Conservation (phyloP, 1,140 invertebrate species). For the Drosophila burlai region DNA sequence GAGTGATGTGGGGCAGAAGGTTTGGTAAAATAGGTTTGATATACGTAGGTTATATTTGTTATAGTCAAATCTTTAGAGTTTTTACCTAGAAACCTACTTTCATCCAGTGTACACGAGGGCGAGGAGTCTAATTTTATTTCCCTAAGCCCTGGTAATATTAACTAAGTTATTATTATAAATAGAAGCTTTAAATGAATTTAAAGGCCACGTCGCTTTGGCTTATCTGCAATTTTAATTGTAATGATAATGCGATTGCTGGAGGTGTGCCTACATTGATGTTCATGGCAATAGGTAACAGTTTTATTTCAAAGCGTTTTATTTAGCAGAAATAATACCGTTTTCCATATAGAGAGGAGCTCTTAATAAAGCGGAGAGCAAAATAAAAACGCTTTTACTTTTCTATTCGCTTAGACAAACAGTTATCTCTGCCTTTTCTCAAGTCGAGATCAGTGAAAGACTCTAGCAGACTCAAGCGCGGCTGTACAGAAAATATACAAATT, state of each 20-base stretch:
- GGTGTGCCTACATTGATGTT: not conserved
- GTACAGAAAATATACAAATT: slow-evolving; percentile 19
- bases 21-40: not conserved
- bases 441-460: slow-evolving; percentile 15
- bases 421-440: slow-evolving; percentile 12
- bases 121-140: not conserved
- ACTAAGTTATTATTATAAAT: too few relatives aligned
- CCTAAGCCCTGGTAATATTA: not conserved
- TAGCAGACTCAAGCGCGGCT: slow-evolving; percentile 9
- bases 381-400: slow-evolving; percentile 6
- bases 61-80: not conserved
- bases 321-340: not conserved
- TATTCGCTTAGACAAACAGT: slow-evolving; percentile 7
- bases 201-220: slow-evolving; percentile 1
- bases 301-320: not conserved
- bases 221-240: slow-evolving; percentile 15
- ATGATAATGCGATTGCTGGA: slow-evolving; percentile 4
- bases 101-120: not conserved
- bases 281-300: not conserved
- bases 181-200: not conserved
- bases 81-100: not conserved
- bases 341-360: not conserved
- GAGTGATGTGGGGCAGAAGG: not conserved
- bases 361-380: not conserved
- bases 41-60: not conserved